phyloP scores from a whole-genome alignment of 2,797 vertebrate genomes.

The Morelia viridis region DNA sequence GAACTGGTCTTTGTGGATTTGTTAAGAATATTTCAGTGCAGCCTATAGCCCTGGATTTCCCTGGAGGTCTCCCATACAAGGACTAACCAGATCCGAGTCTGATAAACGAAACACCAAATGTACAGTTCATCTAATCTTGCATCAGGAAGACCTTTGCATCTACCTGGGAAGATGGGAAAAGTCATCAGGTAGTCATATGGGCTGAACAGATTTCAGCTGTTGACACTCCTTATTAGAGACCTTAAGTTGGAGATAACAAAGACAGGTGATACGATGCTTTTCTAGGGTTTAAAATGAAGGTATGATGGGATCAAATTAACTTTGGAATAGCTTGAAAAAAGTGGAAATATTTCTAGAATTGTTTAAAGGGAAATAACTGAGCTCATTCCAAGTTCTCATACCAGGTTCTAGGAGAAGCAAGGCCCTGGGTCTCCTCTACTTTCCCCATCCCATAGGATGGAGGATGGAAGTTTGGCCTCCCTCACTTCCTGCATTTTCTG shows the following conservation, averaged over 20 bases:
- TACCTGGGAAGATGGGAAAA: not conserved
- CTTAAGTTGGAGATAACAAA: not conserved
- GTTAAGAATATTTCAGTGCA: not conserved
- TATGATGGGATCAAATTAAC: not conserved
- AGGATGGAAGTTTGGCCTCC: not conserved
- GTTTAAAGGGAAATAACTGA: not conserved
- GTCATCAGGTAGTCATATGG: not conserved
- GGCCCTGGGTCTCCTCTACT: not conserved
- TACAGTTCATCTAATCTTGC: not conserved
- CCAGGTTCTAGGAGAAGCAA: not conserved
- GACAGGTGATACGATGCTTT: not conserved
- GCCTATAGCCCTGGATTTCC: not conserved
- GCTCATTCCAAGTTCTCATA: not conserved
- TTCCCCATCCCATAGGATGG: not conserved
- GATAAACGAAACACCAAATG: not conserved
- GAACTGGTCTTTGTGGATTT: not conserved
- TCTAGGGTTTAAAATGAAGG: not conserved
- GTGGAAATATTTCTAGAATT: not conserved
- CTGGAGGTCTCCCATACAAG: not conserved
- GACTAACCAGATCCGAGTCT: not conserved
- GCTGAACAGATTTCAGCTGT: not conserved
- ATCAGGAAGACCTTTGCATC: not conserved
- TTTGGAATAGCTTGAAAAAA: not conserved
- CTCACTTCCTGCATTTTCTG: no score
- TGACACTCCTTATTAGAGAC: not conserved